Percentiles rank a stretch among this genome's conserved stretches.
These are phyloP conservation scores for Squalus acanthias DNA, from an alignment of 2,797 vertebrate species.

Conservation along the genomic window DNA sequence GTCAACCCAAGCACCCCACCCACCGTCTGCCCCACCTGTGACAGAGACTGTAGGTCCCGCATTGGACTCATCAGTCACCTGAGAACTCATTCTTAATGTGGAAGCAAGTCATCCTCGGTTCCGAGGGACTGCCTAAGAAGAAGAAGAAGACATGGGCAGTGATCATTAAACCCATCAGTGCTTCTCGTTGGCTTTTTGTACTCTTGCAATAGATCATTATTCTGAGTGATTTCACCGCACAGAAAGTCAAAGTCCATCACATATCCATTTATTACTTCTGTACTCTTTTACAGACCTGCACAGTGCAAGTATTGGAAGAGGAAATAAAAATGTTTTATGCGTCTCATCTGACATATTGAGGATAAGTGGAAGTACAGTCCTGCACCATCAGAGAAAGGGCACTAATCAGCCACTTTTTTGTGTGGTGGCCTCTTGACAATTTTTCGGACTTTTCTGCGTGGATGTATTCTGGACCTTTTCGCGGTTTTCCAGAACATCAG, in stretches of 20 bases:
- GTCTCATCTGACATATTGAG: constrained; percentile 47
- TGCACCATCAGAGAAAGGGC: no score
- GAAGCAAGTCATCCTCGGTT: no score
- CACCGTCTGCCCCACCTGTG: no score
- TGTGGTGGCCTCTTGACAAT: constrained; percentile 63
- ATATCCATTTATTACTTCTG: constrained; percentile 60
- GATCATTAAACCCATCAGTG: background rate
- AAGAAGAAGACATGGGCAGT: no score
- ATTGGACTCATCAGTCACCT: no score
- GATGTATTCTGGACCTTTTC: constrained; percentile 77
- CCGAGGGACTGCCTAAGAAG: no score
- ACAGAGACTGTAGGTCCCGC: no score
- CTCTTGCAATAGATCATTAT: background rate
- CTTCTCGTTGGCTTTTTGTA: background rate
- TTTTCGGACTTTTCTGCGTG: constrained; percentile 76
- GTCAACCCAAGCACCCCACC: no score
- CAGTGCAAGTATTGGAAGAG: constrained; percentile 48
- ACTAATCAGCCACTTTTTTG: background rate
- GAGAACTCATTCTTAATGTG: no score
- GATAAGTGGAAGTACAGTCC: constrained; percentile 47
- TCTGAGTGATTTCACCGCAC: background rate
- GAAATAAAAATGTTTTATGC: constrained; percentile 45
- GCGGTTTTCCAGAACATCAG: constrained; percentile 74
- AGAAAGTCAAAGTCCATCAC: background rate
- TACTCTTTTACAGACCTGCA: constrained; percentile 85